phyloP scores from a whole-genome alignment of 2,888 invertebrate genomes.

The Bellardia pandia region DNA sequence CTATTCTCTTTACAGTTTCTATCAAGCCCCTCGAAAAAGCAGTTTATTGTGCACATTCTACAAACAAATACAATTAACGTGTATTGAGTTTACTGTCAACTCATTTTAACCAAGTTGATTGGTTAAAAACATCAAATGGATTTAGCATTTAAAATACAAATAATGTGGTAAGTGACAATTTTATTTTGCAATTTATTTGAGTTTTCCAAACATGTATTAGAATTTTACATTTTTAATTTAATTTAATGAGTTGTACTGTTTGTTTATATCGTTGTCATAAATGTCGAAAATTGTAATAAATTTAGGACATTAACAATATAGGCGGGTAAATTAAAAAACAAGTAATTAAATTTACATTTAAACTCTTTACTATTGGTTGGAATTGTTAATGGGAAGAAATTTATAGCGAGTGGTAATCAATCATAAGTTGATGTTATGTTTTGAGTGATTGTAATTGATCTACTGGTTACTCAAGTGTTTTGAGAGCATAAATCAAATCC shows the following conservation, averaged over 20 bases:
- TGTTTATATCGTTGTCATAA: not conserved
- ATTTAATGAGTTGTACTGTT: not conserved
- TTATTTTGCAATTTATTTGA: slow-evolving; percentile 2
- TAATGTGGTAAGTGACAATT: slow-evolving; percentile 67
- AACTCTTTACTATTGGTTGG: too few relatives aligned
- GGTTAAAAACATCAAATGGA: slow-evolving; percentile 46
- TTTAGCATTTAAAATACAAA: slow-evolving; percentile 65
- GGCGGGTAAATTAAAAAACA: not conserved
- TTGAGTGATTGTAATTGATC: too few relatives aligned
- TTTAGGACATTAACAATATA: not conserved
- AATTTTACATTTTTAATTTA: slow-evolving; percentile 8
- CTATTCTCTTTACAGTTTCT: slow-evolving; percentile 19
- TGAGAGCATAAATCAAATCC: too few relatives aligned
- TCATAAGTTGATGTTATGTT: too few relatives aligned
- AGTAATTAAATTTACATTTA: too few relatives aligned
- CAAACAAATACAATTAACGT: slow-evolving; percentile 7
- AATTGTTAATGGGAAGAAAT: too few relatives aligned
- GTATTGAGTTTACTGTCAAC: slow-evolving; percentile 14
- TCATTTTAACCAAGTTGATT: slow-evolving; percentile 39
- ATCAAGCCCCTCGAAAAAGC: not conserved
- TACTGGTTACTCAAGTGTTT: too few relatives aligned
- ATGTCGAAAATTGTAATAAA: not conserved
- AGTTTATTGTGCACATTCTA: not conserved
- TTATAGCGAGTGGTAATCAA: too few relatives aligned
- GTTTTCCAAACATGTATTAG: not conserved